Evolutionary conservation across 2,113 vertebrate species (phyloP).

Genomic region (Cyanocitta stelleri): DNA sequence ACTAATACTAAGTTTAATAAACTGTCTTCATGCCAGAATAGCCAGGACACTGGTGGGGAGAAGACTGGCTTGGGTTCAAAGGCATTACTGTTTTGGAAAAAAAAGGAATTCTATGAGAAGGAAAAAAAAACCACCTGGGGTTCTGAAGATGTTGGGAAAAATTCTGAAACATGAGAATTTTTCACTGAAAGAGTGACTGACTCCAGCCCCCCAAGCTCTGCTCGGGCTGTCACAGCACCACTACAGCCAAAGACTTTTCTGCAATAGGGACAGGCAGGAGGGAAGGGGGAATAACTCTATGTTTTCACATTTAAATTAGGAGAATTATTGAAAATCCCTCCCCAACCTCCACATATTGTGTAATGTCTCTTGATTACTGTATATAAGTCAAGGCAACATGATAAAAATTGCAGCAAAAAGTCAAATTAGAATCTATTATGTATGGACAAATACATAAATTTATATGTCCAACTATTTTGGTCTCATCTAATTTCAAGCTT

Average conservation of each 20-base stretch:
- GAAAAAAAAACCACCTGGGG: fast-evolving
- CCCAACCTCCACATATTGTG: neutral
- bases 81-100: neutral
- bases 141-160: neutral
- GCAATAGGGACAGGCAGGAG: neutral
- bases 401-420: constrained; percentile 2
- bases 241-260: neutral
- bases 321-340: neutral
- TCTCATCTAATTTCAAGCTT: constrained; percentile 49
- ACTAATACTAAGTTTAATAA: neutral
- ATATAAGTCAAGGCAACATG: neutral
- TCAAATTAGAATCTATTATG: neutral
- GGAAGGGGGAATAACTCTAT: neutral
- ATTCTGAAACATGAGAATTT: neutral
- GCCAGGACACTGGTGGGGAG: neutral
- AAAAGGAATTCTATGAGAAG: neutral
- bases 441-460: neutral
- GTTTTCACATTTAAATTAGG: neutral
- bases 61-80: neutral
- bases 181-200: neutral
- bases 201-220: neutral
- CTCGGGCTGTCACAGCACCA: neutral
- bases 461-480: neutral
- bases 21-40: neutral
- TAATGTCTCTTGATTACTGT: neutral